Percentiles rank a stretch among this genome's conserved stretches.
These are phyloP conservation scores for Artibeus lituratus DNA, from an alignment of 2,797 vertebrate genomes.

Conservation along the genomic window DNA sequence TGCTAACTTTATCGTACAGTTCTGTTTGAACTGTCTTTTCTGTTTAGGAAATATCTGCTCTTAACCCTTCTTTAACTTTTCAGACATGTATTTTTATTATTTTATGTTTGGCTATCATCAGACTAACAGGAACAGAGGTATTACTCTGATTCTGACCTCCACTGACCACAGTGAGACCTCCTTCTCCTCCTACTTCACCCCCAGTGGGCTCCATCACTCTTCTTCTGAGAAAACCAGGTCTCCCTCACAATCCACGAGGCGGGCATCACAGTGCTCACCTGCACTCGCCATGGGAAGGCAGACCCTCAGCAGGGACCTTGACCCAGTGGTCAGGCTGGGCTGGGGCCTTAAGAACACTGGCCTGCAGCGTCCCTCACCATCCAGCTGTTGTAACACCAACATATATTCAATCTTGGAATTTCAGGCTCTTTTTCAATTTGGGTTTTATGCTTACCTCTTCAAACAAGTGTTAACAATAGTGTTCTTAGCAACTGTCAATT, in stretches of 20 bases:
- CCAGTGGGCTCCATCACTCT: not conserved
- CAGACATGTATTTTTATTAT: not conserved
- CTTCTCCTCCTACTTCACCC: not conserved
- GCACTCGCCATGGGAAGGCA: not conserved
- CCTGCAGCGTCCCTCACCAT: not conserved
- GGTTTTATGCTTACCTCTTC: constrained; percentile 14
- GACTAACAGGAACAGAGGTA: not conserved
- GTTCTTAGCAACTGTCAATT: not conserved
- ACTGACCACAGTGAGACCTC: too few species aligned
- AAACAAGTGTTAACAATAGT: not conserved
- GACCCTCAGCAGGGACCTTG: fast-evolving
- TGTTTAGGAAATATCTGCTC: not conserved
- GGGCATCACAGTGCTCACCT: fast-evolving
- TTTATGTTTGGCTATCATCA: not conserved
- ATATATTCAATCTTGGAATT: not conserved
- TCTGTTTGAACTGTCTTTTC: not conserved
- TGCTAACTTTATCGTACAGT: not conserved
- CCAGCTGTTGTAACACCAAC: not conserved
- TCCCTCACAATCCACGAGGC: not conserved
- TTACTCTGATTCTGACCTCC: not conserved
- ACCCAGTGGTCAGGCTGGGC: too few species aligned
- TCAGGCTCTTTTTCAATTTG: not conserved
- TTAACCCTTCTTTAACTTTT: not conserved
- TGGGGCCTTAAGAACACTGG: not conserved
- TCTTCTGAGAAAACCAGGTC: not conserved